phyloP scores from a whole-genome alignment of 2,113 vertebrate genomes.

The Mesoclemmys tuberculata region DNA sequence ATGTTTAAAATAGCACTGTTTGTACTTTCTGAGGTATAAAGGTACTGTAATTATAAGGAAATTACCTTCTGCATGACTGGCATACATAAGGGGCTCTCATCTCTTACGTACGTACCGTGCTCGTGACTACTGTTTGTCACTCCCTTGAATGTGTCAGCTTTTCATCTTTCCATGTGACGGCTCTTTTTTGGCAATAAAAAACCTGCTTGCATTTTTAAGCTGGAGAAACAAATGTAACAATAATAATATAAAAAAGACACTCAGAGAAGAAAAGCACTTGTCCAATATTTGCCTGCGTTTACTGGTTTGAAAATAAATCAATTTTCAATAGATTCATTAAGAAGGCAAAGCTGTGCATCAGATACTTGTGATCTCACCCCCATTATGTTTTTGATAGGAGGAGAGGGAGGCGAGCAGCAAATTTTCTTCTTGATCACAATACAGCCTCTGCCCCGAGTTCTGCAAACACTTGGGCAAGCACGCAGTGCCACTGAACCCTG shows the following conservation, averaged over 20 bases:
- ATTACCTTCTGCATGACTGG: constrained; percentile 30
- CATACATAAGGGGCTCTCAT: constrained; percentile 24
- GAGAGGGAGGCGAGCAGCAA: constrained; percentile 52
- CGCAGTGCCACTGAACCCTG: constrained; percentile 54
- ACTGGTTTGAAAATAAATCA: constrained; percentile 32
- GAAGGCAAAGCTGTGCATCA: constrained; percentile 45
- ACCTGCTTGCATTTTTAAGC: neutral
- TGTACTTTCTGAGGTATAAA: constrained; percentile 51
- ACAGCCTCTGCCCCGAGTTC: constrained; percentile 53
- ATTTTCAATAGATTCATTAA: neutral
- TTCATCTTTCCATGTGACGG: constrained; percentile 15
- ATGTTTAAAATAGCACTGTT: constrained; percentile 24
- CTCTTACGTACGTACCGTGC: neutral
- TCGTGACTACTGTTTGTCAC: constrained; percentile 26
- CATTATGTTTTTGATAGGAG: constrained; percentile 43
- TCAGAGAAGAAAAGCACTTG: constrained; percentile 31
- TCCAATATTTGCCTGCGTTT: constrained; percentile 6
- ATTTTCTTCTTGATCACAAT: constrained; percentile 42
- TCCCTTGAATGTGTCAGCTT: constrained; percentile 31
- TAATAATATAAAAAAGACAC: neutral
- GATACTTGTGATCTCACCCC: neutral
- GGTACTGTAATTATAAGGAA: constrained; percentile 29
- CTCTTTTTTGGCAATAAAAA: constrained; percentile 45
- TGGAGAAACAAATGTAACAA: constrained; percentile 55
- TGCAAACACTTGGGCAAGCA: constrained; percentile 39